phyloP scores from a whole-genome alignment of 2,888 invertebrate species.

The Oeneis ivallda region DNA sequence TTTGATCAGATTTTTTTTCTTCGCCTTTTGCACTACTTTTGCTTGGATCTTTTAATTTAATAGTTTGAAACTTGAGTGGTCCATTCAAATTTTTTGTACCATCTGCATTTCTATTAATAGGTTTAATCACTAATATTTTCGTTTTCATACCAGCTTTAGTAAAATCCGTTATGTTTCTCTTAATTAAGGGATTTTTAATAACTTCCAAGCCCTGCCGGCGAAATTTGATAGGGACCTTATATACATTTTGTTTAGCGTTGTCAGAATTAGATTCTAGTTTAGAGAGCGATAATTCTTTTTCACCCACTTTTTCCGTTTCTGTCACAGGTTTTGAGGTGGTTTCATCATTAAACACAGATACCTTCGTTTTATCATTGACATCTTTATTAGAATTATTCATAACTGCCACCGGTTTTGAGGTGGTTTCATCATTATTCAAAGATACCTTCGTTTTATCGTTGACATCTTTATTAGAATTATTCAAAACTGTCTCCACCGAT shows the following conservation, averaged over 20 bases:
- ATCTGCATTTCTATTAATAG: slow-evolving; percentile 67
- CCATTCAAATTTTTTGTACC: slow-evolving; percentile 52
- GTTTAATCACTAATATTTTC: slow-evolving; percentile 75
- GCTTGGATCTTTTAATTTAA: slow-evolving; percentile 86
- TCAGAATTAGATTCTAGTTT: slow-evolving; percentile 8
- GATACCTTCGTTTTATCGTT: slow-evolving; percentile 11
- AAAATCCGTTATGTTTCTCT: slow-evolving; percentile 69
- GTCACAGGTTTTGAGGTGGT: no score
- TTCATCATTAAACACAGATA: no score
- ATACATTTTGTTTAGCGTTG: slow-evolving; percentile 39
- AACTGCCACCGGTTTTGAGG: neutral
- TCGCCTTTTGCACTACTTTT: slow-evolving; percentile 53
- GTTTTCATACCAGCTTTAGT: slow-evolving; percentile 74
- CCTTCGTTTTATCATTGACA: no score
- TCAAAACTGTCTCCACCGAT: slow-evolving; percentile 12
- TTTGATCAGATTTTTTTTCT: slow-evolving; percentile 62
- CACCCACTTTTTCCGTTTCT: slow-evolving; percentile 23
- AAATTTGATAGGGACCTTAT: slow-evolving; percentile 64
- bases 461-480: slow-evolving; percentile 5
- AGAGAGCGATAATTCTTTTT: slow-evolving; percentile 11
- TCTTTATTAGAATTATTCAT: no score
- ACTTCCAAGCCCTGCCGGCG: slow-evolving; percentile 68
- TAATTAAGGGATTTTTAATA: slow-evolving; percentile 71
- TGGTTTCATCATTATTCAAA: slow-evolving; percentile 10
- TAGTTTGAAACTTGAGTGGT: slow-evolving; percentile 73